Evolutionary conservation across 2,888 invertebrate species (phyloP), one percentile per base, ranked within the genome.

Genomic region (Thymelicus acteon): DNA sequence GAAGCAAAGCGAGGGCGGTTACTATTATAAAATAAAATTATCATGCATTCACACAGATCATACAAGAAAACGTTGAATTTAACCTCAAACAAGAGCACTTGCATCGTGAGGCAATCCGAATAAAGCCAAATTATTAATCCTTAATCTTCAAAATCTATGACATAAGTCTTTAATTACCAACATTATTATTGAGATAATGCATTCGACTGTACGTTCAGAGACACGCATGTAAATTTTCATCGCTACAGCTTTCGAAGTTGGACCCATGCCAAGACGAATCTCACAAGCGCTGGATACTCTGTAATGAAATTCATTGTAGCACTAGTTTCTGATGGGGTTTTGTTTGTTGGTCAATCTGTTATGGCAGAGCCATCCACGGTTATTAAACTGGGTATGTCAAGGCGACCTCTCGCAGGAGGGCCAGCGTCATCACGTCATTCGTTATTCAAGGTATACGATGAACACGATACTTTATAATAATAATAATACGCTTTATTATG

Each of bases 151-250:
- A 58, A 69, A 69, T 69, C 63, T 58, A 63, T 31, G 58, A 57
- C 63, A 58, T 64, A 39, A 58, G 24, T 63, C 6, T 60, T 40
- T 60, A 70, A 70, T 64, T 63, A 58, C 62, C 15, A 24, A 70
- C 15, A 70, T 70, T 60, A 69, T 63, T 48, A 60, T 48, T 24
- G 31, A 44, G 15, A 70, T 70, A 70, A 60, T 73, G 57, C 57
- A 31, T 64, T 65, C 67, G 78, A 84, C 80, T 75, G 80, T 88
- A 88, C 83, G 78, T 79, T 79, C 77, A 79, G 78, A 80, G 80
- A 74, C 84, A 81, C 82, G 82, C 80, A 77, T 77, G 85, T 84
- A 83, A 80, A 85, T 87, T 85, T 87, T 84, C 89, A 85, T 82
- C 82, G 82, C 82, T 82, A 83, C 85, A 82, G 82, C 82, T 81